Evolutionary conservation across 2,113 vertebrate species (phyloP).

Genomic region (Lathamus discolor): DNA sequence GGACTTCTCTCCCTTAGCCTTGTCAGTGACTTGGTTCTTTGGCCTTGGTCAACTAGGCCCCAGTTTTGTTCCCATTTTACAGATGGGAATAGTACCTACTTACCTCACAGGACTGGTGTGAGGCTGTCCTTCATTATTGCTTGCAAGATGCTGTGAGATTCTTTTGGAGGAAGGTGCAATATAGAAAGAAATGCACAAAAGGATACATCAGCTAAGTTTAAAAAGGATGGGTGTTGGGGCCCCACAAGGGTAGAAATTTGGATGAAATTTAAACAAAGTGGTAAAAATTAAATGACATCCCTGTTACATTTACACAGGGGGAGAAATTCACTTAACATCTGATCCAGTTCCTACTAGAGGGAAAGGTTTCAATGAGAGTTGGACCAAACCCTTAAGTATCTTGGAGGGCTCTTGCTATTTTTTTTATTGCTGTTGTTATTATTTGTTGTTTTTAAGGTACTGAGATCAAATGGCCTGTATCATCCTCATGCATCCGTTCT

Average conservation of each 20-base stretch:
- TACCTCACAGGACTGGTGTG: neutral
- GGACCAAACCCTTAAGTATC: constrained; percentile 32
- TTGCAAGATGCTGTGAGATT: constrained; percentile 27
- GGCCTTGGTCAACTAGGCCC: neutral
- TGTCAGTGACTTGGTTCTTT: neutral
- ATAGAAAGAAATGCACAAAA: neutral
- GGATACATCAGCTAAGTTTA: neutral
- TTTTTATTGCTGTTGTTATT: constrained; percentile 36
- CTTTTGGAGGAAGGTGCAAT: constrained; percentile 42
- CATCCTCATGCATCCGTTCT: constrained; percentile 45
- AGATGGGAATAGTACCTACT: neutral
- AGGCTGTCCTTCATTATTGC: neutral
- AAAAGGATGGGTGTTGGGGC: neutral
- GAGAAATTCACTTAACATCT: neutral
- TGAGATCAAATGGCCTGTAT: constrained; percentile 50
- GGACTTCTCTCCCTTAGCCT: neutral
- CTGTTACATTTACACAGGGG: neutral
- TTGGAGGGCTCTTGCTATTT: constrained; percentile 48
- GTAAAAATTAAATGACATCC: neutral
- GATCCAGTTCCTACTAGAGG: neutral
- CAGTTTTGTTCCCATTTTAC: neutral
- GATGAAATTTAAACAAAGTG: neutral
- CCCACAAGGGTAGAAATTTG: neutral
- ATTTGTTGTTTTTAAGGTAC: constrained; percentile 54
- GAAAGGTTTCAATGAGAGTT: constrained; percentile 6